Evolutionary conservation across 2,888 invertebrate genomes (phyloP).

Genomic region (Drosophila paracracens): DNA sequence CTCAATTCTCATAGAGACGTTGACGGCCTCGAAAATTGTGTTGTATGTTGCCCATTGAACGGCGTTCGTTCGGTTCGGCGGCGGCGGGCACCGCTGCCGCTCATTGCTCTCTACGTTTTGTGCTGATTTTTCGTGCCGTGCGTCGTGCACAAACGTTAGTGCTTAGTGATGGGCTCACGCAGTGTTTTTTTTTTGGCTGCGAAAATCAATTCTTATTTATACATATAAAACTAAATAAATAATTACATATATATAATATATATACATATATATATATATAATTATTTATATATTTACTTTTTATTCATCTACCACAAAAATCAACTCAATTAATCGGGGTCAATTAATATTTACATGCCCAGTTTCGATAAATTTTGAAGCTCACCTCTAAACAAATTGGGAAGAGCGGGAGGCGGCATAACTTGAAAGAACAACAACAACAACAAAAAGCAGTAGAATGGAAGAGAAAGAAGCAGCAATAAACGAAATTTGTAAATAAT

Average conservation of each 20-base stretch:
- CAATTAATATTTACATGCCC: conserved; percentile 1
- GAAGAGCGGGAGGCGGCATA: conserved; percentile 28
- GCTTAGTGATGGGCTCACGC: conserved; percentile 39
- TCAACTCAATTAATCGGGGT: background rate
- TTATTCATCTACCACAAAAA: background rate
- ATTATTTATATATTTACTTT: background rate
- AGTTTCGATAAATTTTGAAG: conserved; percentile 13
- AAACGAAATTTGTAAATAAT: conserved; percentile 52
- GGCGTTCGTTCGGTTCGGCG: conserved; percentile 25
- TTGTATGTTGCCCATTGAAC: conserved; percentile 29
- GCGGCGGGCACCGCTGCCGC: conserved; percentile 51
- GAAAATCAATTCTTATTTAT: background rate
- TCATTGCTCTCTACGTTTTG: conserved; percentile 68
- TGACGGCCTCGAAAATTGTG: conserved; percentile 58
- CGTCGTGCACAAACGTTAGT: conserved; percentile 20
- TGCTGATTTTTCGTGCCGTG: conserved; percentile 61
- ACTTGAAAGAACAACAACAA: conserved; percentile 5
- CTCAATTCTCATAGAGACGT: conserved; percentile 39
- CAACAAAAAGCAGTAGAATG: background rate
- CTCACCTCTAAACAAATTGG: conserved; percentile 36
- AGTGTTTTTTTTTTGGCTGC: background rate
- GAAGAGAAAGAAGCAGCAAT: conserved; percentile 4
- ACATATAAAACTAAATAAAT: background rate
- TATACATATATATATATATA: background rate
- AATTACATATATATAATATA: background rate